Conservation (phyloP, 1,140 invertebrate species). For the Babylonia areolata region DNA sequence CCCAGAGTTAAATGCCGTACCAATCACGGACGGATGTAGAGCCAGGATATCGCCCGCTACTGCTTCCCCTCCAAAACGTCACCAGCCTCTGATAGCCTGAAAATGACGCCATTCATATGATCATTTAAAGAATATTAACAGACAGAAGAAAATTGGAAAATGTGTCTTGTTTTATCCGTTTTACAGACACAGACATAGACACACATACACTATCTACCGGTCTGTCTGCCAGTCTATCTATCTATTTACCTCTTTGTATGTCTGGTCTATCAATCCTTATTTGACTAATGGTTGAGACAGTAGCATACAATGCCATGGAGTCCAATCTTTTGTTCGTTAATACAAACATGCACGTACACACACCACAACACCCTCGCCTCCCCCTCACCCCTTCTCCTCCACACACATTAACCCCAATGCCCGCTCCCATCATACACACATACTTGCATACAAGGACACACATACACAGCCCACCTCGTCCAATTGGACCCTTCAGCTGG, state of each 20-base stretch:
- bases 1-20: not conserved
- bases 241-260: no score
- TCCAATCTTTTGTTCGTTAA: no score
- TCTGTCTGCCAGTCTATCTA: no score
- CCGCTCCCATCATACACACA: constrained; percentile 1
- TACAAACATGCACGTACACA: not conserved
- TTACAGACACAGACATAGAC: not conserved
- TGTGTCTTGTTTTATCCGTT: not conserved
- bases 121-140: not conserved
- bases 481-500: not conserved
- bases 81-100: not conserved
- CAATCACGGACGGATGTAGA: not conserved
- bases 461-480: not conserved
- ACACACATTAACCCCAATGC: not conserved
- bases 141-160: not conserved
- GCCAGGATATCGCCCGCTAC: not conserved
- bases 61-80: not conserved
- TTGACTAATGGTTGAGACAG: no score
- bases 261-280: no score
- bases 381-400: no score
- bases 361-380: no score
- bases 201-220: no score
- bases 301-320: no score
- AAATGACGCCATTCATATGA: not conserved
- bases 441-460: not conserved